These are phyloP conservation scores for Aphelenchoides bicaudatus DNA, from an alignment of 2,888 invertebrate species.

Conservation along the genomic window DNA sequence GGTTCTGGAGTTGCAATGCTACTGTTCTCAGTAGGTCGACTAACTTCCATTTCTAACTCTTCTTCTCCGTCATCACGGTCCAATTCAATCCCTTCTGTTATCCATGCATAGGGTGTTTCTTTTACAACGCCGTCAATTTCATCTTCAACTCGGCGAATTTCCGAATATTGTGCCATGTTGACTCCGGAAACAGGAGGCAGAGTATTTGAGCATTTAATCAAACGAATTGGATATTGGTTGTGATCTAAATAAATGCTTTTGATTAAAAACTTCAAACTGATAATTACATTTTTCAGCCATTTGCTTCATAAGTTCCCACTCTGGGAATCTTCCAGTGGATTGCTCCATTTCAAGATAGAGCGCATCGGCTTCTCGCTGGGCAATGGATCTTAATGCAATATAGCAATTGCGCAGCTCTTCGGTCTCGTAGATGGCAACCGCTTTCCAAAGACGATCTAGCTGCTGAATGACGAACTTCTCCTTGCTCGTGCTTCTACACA, in stretches of 20 bases:
- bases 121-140: constrained; percentile 6
- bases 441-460: constrained; percentile 21
- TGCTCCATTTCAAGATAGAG: constrained; percentile 16
- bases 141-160: constrained; percentile 9
- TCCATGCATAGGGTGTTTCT: constrained; percentile 7
- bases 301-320: constrained; percentile 10
- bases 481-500: constrained; percentile 17
- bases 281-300: constrained; percentile 17
- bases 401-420: constrained; percentile 7
- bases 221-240: constrained; percentile 4
- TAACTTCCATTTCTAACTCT: not conserved
- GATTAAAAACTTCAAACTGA: not conserved
- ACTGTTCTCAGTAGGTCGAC: too few relatives aligned
- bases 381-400: not conserved
- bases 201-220: constrained; percentile 12
- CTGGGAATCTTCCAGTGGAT: constrained; percentile 11
- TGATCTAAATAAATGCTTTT: constrained; percentile 5
- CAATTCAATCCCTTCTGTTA: constrained; percentile 11
- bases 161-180: constrained; percentile 4
- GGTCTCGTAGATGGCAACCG: constrained; percentile 11
- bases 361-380: constrained; percentile 4
- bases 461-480: constrained; percentile 21
- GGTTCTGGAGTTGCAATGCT: too few relatives aligned
- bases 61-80: constrained; percentile 10
- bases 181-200: not conserved